Evolutionary conservation across 1,140 invertebrate genomes (phyloP), one percentile per base, ranked within the genome.

Genomic region (Papilio aristodemus): DNA sequence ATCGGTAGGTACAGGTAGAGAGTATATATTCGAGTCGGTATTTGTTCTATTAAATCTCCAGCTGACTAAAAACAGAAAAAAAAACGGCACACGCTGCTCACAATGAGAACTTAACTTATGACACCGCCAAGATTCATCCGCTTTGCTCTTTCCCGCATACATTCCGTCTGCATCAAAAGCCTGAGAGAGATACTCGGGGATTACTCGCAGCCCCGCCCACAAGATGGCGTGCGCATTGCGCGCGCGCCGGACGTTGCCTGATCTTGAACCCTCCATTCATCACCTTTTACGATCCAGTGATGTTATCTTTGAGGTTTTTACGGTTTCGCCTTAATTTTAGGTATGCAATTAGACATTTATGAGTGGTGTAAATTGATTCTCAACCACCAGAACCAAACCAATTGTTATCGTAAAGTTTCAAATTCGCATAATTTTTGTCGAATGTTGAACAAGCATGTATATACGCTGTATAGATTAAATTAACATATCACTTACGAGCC

Each of bases 231-330:
- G 68, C 58, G 25, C 9, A 25, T 57, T 68, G 78, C 80, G 80
- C 76, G 71, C 64, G 77, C 80, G 79, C 78, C 69, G 71, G 74
- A 68, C 78, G 71, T 73, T 78, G 81, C 73, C 77, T 87, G 86
- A 83, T 87, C 85, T 85, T 88, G 84, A 86, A 90, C 82, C 79
- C 78, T 88, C 83, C 85, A 89, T 89, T 87, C 85, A 90, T 87
- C 85, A 86, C 81, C 73, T 77, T 90, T 90, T 88, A 88, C 85
- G 85, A 88, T 73, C 77, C 77, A 77, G 75, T 66, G 69, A 78
- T 89, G 85, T 89, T 86, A 83, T 79, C 76, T 84, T 84, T 87
- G 84, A 82, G 86, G 80, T 87, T 87, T 85, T 89, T 87, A 89
- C 79, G 79, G 83, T 88, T 88, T 86, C 81, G 78, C 81, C 80